phyloP scores from a whole-genome alignment of 1,140 invertebrate species.

The Elymnias hypermnestra region DNA sequence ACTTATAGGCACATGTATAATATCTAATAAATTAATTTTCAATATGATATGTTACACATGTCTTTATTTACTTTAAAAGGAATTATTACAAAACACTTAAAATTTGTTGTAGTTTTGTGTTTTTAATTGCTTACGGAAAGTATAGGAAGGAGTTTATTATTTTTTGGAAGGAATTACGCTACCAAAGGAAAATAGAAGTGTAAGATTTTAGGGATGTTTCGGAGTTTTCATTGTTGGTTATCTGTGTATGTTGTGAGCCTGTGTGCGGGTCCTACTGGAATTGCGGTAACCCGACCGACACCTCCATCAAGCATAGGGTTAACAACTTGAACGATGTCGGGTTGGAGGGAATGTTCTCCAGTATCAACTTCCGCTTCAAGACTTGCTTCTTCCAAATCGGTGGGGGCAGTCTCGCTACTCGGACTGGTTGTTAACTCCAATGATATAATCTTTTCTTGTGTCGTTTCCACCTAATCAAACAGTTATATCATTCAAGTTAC shows the following conservation, averaged over 20 bases:
- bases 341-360: constrained; percentile 67
- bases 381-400: constrained; percentile 50
- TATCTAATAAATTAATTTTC: too few species aligned
- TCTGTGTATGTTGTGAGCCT: constrained; percentile 49
- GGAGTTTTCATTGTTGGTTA: constrained; percentile 18
- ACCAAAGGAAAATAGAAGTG: too few species aligned
- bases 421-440: constrained; percentile 84
- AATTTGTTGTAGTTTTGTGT: too few species aligned
- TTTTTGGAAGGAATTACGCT: too few species aligned
- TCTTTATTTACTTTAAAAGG: too few species aligned
- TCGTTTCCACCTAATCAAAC: constrained; percentile 85
- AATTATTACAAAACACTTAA: too few species aligned
- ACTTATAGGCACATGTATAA: too few species aligned
- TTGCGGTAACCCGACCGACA: constrained; percentile 65
- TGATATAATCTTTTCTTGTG: constrained; percentile 91
- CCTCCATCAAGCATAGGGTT: constrained; percentile 69
- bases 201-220: not conserved
- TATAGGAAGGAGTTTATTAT: too few species aligned
- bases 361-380: constrained; percentile 60
- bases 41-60: too few species aligned
- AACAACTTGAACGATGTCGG: constrained; percentile 72
- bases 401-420: constrained; percentile 75
- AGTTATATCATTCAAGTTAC: too few species aligned
- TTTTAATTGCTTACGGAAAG: too few species aligned
- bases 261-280: constrained; percentile 61